A percentile compares a stretch with the other conserved stretches of the same genome.
Conservation (phyloP, 2,888 invertebrate genomes). For the Cosmia trapezina region DNA sequence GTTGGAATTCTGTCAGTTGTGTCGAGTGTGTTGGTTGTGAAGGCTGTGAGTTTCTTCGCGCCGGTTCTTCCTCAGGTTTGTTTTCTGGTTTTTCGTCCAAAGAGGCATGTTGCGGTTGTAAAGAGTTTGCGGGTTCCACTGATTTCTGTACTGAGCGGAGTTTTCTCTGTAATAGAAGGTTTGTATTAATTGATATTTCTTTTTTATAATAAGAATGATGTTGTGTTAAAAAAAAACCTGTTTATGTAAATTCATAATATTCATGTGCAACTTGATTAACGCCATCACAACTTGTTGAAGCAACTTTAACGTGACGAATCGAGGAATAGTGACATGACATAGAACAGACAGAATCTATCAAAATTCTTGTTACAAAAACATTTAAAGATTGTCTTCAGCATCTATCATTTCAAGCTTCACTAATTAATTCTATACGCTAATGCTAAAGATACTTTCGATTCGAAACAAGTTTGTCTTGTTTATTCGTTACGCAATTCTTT, state of each 20-base stretch:
- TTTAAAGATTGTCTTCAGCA: constrained; percentile 26
- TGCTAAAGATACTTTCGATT: constrained; percentile 56
- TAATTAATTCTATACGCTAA: constrained; percentile 49
- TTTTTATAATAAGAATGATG: neutral
- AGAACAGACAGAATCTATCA: neutral
- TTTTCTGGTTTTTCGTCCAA: constrained; percentile 80
- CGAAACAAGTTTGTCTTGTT: constrained; percentile 60
- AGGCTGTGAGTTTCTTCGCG: constrained; percentile 70
- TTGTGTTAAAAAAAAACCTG: neutral
- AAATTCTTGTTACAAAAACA: constrained; percentile 14
- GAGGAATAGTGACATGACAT: neutral
- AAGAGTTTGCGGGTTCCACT: constrained; percentile 83
- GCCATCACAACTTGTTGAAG: neutral
- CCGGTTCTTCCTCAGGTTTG: constrained; percentile 74
- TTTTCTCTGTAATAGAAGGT: constrained; percentile 90
- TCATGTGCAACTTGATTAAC: neutral
- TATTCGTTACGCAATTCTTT: constrained; percentile 52
- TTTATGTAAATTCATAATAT: neutral
- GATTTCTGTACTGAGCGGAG: constrained; percentile 92
- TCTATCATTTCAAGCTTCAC: constrained; percentile 45
- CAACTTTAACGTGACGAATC: no score
- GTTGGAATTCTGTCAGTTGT: constrained; percentile 42
- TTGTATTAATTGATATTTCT: neutral
- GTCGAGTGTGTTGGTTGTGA: constrained; percentile 49
- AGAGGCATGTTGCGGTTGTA: constrained; percentile 78